Base-by-base conservation (phyloP, 2,797 vertebrate species). In the Schizopygopsis malacanthus region DNA sequence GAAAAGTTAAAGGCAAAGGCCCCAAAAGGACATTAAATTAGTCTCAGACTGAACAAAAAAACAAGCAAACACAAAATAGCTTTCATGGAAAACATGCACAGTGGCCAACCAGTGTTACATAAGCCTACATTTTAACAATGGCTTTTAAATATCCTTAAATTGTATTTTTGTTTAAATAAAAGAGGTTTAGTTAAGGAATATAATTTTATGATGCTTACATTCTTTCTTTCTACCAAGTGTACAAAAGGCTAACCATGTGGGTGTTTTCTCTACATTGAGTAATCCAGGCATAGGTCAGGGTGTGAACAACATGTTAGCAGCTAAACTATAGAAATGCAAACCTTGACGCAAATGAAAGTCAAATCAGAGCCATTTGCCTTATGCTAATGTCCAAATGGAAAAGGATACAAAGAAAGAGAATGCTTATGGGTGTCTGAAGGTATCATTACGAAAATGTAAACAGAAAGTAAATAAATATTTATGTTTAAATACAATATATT, bases 241-340 rank as follows among this genome's bases (percentile, higher is more conserved):
- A 52, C 59, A 77, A 65, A 81, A 16, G 45, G 37, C 59, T 50
- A 80, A 83, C 7, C 54, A 50, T 13, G 10, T 78, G 37, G 65
- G 72, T 69, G 83, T 90, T 81, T 85, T 77, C 80, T 87, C 43
- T 28, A 20, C 20, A 45, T 52, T 70, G 65, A 79, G 76, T 65
- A 59, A 79, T 47, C 33, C 28, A 63, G 52, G 52, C 67, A 84
- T 50, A 39, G 54, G 81, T 61, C 83, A 65, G 65, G 67, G 73
- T 43, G 79, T 81, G 79, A 87, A 71, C 80, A 80, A 79, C 85
- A 82, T 82, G 83, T 75, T n/a, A 65, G 83, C 22, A 43, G 61
- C 59, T 84, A 70, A 78, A 78, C 82, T 84, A 89, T 77, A 87
- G 80, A 88, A 86, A 90, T 90, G 88, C 88, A 89, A 90, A 90